phyloP scores from a whole-genome alignment of 2,888 invertebrate genomes.

The Taphrorychus bicolor region DNA sequence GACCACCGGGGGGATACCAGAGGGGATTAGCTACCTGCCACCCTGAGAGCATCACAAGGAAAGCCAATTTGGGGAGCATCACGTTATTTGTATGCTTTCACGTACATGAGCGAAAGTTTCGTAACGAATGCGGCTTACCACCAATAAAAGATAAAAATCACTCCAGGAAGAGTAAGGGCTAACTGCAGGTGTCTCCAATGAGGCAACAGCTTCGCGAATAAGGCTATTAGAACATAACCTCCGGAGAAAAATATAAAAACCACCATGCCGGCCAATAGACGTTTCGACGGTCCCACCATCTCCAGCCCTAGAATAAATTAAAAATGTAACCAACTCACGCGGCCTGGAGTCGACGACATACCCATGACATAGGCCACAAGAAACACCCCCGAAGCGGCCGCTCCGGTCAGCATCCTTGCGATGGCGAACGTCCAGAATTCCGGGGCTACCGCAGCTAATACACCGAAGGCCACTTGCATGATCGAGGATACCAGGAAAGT shows the following conservation, averaged over 20 bases:
- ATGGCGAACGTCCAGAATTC: slow-evolving; percentile 42
- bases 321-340: no score
- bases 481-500: slow-evolving; percentile 37
- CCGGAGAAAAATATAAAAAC: slow-evolving; percentile 41
- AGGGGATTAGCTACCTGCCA: no score
- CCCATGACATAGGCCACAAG: slow-evolving; percentile 41
- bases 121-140: slow-evolving; percentile 28
- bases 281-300: slow-evolving; percentile 40
- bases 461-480: slow-evolving; percentile 32
- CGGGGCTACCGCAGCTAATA: slow-evolving; percentile 37
- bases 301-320: slow-evolving; percentile 38
- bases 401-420: slow-evolving; percentile 35
- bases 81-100: no score
- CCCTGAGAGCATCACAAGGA: no score
- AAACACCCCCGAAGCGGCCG: slow-evolving; percentile 38
- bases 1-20: no score
- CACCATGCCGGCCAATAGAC: slow-evolving; percentile 37
- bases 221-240: slow-evolving; percentile 37
- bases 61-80: no score
- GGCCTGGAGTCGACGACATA: no score
- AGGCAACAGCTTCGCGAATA: slow-evolving; percentile 29
- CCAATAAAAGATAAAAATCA: slow-evolving; percentile 40
- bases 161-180: slow-evolving; percentile 35
- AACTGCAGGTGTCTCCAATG: slow-evolving; percentile 39
- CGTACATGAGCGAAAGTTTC: background rate